Base-by-base conservation (phyloP, 1,140 invertebrate species). In the Yoshiicerus persimilis region DNA sequence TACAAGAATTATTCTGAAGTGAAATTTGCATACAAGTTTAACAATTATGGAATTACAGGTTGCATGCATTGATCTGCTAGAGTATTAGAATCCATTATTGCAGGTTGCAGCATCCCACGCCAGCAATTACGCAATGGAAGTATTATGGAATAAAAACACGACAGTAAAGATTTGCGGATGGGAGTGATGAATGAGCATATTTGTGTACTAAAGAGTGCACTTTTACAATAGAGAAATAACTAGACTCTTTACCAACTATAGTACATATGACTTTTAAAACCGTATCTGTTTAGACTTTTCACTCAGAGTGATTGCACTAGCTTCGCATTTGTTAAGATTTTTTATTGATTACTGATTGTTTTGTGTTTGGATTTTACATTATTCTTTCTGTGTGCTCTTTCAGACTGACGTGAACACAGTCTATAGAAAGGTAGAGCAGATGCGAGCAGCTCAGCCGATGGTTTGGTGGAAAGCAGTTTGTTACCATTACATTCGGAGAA, bases 381-480 rank as follows among this genome's bases (percentile, higher is more conserved):
- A 9, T 66, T 13, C 20, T 47, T 13, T 84, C 16, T 56, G 20
- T 25, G 4, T 84, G 38, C 16, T 32, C 13, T 94, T 95, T 89
- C 93, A 95, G 62, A 95, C 95, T 56, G 95, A 95, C 90, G 94
- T 95, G 2, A 93, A 94, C 13, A 93, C 95, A 5, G 95, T 96
- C 27, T 94, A 95, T 83, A 94, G 95, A 10, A 94, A 95, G 91
- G 94, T 96, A 20, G 93, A 94, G 75, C 93, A 95, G 85, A 94
- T 97, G 94, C 93, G 95, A 87, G 93, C 94, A 38, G 95, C 96
- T 3, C 94, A 95, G 86, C 96, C 96, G 0, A 95, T 96, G 87
- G 95, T 97, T 32, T 97, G 96, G 96, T 97, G 96, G 96, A 97
- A 97, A 91, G 96, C 96, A 16, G 94, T 97, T 70, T 97, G 96